Evolutionary conservation across 2,797 vertebrate genomes (phyloP), one percentile per base, ranked within the genome.

Genomic region (Fistularia tabacaria): DNA sequence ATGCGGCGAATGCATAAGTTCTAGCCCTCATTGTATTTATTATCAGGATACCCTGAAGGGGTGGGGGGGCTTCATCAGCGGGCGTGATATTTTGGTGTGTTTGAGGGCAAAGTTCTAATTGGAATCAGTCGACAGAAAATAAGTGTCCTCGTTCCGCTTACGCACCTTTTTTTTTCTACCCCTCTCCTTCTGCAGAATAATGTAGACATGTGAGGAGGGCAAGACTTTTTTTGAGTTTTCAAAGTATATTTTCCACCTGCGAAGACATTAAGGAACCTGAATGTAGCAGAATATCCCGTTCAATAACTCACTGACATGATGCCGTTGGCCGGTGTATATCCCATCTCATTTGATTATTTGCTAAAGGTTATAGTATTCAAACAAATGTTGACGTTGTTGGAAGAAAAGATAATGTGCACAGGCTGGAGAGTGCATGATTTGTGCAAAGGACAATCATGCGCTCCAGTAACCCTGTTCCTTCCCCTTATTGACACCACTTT

Each of bases 141-240:
- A 77, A 74, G 53, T 75, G 62, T 46, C 60, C 66, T 64, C 48
- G 67, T 70, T 76, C 46, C 6, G 48, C 14, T 9, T 48, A 52
- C 59, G 43, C 61, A 7, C 49, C 8, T 14, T 8, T 48, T 7
- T 56, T 13, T 41, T 36, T 14, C 25, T 40, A 14, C 13, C n/a
- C n/a, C 12, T 8, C 25, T 36, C 12, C 36, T 50, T 25, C 25
- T 25, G 25, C 25, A 25, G 25, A 25, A 25, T 25, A 3, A 25
- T 2, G 25, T 25, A 25, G 25, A 25, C 25, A 5, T 25, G 25
- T 5, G n/a, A 39, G 36, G 45, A 69, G 55, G 38, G 12, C 48
- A 56, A 56, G 3, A 39, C 1, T 51, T n/a, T n/a, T n/a, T n/a
- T n/a, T 6, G 47, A 54, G 8, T n/a, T 58, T 15, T 5, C 25